These are phyloP conservation scores for Microlaimidae sp. DNA, from an alignment of 2,888 invertebrate genomes.

Conservation along the genomic window DNA sequence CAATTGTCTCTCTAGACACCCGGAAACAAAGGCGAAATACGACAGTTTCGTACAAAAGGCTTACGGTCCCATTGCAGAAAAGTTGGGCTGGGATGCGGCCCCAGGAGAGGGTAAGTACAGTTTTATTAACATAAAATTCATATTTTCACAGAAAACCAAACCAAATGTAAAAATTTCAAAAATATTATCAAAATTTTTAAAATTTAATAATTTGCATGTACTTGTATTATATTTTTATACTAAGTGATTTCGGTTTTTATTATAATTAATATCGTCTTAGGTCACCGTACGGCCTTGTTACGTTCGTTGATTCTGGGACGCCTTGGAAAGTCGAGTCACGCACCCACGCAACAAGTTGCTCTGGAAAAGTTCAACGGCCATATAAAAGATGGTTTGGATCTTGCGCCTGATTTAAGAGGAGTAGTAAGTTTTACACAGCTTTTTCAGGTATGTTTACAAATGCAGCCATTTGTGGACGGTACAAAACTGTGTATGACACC, in stretches of 20 bases:
- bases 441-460: too few species aligned
- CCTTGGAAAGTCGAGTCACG: conserved; percentile 62
- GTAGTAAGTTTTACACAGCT: too few species aligned
- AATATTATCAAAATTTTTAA: too few species aligned
- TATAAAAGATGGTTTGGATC: conserved; percentile 44
- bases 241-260: too few species aligned
- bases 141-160: too few species aligned
- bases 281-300: conserved; percentile 63
- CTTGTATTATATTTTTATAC: too few species aligned
- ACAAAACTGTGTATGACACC: too few species aligned
- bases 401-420: conserved; percentile 69
- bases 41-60: too few species aligned
- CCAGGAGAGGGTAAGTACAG: not conserved
- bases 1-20: not conserved
- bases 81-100: not conserved
- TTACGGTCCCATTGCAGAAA: not conserved
- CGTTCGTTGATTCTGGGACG: conserved; percentile 64
- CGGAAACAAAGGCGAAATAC: not conserved
- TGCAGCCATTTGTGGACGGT: too few species aligned
- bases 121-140: not conserved
- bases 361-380: conserved; percentile 52
- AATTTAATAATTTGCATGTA: too few species aligned
- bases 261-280: too few species aligned
- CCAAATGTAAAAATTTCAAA: too few species aligned
- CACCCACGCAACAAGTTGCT: conserved; percentile 59